Conservation (phyloP, 2,113 vertebrate genomes). For the Notarius lentiginosus region DNA sequence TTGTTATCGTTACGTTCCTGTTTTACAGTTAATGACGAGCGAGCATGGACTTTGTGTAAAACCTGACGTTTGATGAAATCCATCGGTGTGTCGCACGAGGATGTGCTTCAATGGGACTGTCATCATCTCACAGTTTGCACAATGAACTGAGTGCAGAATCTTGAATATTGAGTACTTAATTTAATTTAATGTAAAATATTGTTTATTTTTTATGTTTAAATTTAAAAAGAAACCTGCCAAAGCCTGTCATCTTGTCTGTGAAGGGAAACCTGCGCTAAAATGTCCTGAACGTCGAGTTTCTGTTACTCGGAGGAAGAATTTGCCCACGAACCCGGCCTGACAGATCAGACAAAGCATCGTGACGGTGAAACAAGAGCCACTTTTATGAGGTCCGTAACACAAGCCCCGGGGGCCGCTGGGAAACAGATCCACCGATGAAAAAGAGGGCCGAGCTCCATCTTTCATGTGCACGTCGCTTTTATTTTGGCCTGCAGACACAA, state of each 20-base stretch:
- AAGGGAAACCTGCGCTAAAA: constrained; percentile 31
- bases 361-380: constrained; percentile 77
- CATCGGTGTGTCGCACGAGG: not conserved
- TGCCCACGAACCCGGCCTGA: constrained; percentile 79
- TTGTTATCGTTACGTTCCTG: no score
- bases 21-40: no score
- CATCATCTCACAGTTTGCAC: not conserved
- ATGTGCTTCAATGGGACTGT: not conserved
- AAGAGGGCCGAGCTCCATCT: constrained; percentile 78
- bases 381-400: constrained; percentile 77
- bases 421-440: constrained; percentile 86
- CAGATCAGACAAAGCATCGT: constrained; percentile 77
- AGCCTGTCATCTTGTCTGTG: not conserved
- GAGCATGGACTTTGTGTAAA: no score
- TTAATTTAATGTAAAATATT: no score
- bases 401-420: constrained; percentile 77
- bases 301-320: constrained; percentile 76
- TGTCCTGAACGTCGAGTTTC: constrained; percentile 57
- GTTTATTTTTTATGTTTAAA: no score
- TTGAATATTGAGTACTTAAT: not conserved
- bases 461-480: constrained; percentile 85
- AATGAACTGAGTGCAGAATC: not conserved
- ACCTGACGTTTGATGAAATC: no score
- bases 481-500: constrained; percentile 80
- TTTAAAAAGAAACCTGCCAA: not conserved